Evolutionary conservation across 2,113 vertebrate genomes (phyloP), one percentile per base, ranked within the genome.

Genomic region (Sinosuthora webbiana): DNA sequence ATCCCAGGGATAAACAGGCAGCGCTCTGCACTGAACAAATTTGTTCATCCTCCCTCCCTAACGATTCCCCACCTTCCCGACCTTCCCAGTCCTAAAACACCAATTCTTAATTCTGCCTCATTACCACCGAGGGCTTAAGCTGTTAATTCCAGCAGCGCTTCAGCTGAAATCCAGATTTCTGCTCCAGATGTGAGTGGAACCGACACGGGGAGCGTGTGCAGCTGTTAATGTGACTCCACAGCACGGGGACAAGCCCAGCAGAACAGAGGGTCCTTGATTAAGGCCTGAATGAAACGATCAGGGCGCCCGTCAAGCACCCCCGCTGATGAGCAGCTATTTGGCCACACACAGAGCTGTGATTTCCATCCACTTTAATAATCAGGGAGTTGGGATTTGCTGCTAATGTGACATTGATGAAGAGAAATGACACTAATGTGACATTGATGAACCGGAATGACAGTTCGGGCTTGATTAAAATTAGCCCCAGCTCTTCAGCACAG

Each of bases 351-450:
- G 98, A 97, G 98, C 97, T 96, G 95, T 97, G 98, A 98, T 98
- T 98, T 98, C 96, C 97, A 98, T 95, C 98, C 98, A 98, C 98
- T 98, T 98, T 97, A 97, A 98, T 98, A 99, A 99, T 99, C 99
- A 99, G 98, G 95, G 90, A 94, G 96, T 95, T 95, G 78, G 96
- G 98, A 98, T 98, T 98, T 98, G 97, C 98, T 96, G 97, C 94
- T 99, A 99, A 99, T 98, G 98, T 97, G 97, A 98, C 98, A 97
- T 84, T 98, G 98, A 98, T 98, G 98, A 98, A 97, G 94, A 86
- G 60, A 94, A 96, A 95, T 97, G 98, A 98, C 86, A 97, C 98
- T 99, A 99, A 99, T 98, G 98, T 98, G 98, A 98, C 98, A 98
- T 93, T 98, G 98, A 98, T 98, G 98, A 98, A 97, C 94, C 71